Conservation (phyloP, 2,113 vertebrate species). For the Odocoileus hemionus region DNA sequence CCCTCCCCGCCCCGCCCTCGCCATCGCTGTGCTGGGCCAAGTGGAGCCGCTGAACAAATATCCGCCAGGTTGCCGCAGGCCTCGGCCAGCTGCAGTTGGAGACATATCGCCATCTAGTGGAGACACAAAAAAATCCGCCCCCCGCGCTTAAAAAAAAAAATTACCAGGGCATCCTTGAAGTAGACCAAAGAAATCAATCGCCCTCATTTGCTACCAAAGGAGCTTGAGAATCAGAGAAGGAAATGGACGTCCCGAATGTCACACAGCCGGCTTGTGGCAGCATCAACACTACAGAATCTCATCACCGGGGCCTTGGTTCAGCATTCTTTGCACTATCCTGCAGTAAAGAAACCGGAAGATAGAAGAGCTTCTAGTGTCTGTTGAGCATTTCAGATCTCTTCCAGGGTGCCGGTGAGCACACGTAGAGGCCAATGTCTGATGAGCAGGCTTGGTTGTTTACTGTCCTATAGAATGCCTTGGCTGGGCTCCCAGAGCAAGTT, state of each 20-base stretch:
- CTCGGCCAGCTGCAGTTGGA: fast-evolving
- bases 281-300: not conserved
- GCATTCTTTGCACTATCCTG: not conserved
- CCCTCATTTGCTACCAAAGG: not conserved
- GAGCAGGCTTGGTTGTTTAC: not conserved
- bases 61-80: slow-evolving; percentile 77
- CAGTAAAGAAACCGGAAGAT: not conserved
- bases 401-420: not conserved
- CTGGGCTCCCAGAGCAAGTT: not conserved
- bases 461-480: not conserved
- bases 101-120: slow-evolving; percentile 69
- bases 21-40: slow-evolving; percentile 84
- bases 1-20: slow-evolving; percentile 57
- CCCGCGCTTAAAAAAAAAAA: not conserved
- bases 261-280: not conserved
- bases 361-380: not conserved
- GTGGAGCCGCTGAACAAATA: slow-evolving; percentile 80
- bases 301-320: not conserved
- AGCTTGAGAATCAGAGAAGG: not conserved
- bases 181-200: not conserved
- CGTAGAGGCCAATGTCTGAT: not conserved
- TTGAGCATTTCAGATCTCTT: not conserved
- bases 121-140: not conserved
- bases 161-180: not conserved
- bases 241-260: not conserved